Base-by-base conservation (phyloP, 2,797 vertebrate genomes). In the Peromyscus aztecus region DNA sequence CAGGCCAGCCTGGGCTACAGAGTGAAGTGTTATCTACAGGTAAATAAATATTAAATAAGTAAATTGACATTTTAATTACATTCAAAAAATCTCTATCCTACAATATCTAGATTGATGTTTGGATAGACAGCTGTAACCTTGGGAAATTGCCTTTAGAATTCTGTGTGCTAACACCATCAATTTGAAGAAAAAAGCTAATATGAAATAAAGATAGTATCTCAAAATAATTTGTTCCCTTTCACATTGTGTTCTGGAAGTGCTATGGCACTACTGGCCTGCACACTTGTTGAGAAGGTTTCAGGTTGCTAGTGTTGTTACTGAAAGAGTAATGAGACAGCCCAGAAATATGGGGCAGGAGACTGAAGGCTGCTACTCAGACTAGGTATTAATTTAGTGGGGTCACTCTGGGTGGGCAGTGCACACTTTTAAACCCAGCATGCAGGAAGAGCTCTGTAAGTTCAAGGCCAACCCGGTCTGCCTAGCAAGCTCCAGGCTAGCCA, bases 201-300 rank as follows among this genome's bases (percentile, higher is more conserved):
- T 94, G 78, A 97, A 93, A 77, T 95, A 81, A 95, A 96, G 73
- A 46, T 75, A 80, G 17, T 78, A 55, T 80, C 78, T 94, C 27
- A 92, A 43, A 96, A 84, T 97, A 46, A 89, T 92, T 84, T 89
- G 52, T 94, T 97, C 46, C 40, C n/a, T 80, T 21, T 87, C 65
- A 93, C 57, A 87, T 89, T 96, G 61, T 89, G 78, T 94, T 87
- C 87, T 81, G 24, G 88, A 86, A 85, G 43, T 90, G 81, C 90
- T 92, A 31, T 6, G 94, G 16, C 43, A 49, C 91, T 95, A 94
- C 78, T 31, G 86, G 49, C 49, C 89, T 92, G 88, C 65, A 78
- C 86, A 76, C 87, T 97, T 96, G 85, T 81, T 89, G 89, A 89
- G 82, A 90, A 65, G 61, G 43, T 75, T 94, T 90, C 49, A 92